Evolutionary conservation across 2,113 vertebrate genomes (phyloP).

Genomic region (Variabilichromis moorii): DNA sequence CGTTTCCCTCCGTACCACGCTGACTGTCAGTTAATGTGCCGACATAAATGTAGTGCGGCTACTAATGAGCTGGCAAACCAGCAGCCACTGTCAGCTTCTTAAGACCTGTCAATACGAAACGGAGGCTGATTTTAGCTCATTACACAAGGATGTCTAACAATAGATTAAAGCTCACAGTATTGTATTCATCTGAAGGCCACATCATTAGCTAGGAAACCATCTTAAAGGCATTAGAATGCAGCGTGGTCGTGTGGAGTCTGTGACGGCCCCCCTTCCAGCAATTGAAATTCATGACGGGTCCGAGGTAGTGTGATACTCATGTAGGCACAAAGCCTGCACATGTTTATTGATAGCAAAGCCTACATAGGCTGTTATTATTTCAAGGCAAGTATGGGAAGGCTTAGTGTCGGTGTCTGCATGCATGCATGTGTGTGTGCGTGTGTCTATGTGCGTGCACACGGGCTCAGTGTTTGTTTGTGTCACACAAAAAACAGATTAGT

Average conservation of each 20-base stretch:
- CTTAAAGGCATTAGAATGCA: constrained; percentile 29
- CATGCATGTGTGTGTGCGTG: not conserved
- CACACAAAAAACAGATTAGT: constrained; percentile 74
- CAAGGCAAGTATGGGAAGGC: constrained; percentile 46
- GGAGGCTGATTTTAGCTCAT: constrained; percentile 25
- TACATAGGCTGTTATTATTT: constrained; percentile 62
- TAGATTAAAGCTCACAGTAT: constrained; percentile 25
- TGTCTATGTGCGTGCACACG: constrained; percentile 1
- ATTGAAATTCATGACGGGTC: constrained; percentile 66
- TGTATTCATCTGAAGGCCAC: constrained; percentile 14
- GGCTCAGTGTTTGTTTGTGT: constrained; percentile 63
- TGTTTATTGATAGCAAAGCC: constrained; percentile 66
- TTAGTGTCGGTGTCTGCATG: constrained; percentile 42
- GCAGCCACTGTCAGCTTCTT: constrained; percentile 38
- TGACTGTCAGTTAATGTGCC: constrained; percentile 52
- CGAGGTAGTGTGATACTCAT: constrained; percentile 31
- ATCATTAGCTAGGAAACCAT: not conserved
- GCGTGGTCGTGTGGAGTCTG: constrained; percentile 27
- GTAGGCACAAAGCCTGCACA: constrained; percentile 58
- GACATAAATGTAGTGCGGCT: constrained; percentile 59
- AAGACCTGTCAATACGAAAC: constrained; percentile 48
- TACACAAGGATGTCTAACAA: constrained; percentile 28
- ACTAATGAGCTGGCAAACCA: constrained; percentile 64
- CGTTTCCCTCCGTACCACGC: constrained; percentile 24
- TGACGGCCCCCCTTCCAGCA: constrained; percentile 4